Percentiles rank a stretch among this genome's conserved stretches.
Conservation (phyloP, 1,140 invertebrate genomes). For the Hyles euphorbiae region DNA sequence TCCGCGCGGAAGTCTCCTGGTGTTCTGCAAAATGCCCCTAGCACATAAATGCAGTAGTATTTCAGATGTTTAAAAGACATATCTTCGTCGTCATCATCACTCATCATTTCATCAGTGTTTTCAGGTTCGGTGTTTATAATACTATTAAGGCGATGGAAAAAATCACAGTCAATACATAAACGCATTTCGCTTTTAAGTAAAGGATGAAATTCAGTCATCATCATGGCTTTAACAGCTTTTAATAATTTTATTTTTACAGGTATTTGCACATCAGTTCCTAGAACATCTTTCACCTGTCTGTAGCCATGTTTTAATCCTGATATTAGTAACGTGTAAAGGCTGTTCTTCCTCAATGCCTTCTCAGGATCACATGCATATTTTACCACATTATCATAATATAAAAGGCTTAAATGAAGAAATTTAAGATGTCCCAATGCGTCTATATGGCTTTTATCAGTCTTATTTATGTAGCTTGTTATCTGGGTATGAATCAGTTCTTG, state of each 20-base stretch:
- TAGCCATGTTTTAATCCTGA: slow-evolving; percentile 33
- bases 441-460: slow-evolving; percentile 25
- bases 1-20: slow-evolving; percentile 38
- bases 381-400: slow-evolving; percentile 37
- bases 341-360: slow-evolving; percentile 19
- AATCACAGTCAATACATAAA: slow-evolving; percentile 33
- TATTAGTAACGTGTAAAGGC: slow-evolving; percentile 26
- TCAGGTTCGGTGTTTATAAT: slow-evolving; percentile 36
- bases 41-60: slow-evolving; percentile 41
- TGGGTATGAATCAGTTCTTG: slow-evolving; percentile 30
- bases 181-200: slow-evolving; percentile 34
- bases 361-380: slow-evolving; percentile 25
- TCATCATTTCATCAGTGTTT: slow-evolving; percentile 26
- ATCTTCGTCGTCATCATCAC: slow-evolving; percentile 41
- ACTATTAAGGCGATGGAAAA: slow-evolving; percentile 46
- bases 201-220: slow-evolving; percentile 38
- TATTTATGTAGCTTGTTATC: slow-evolving; percentile 15
- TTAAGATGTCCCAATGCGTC: slow-evolving; percentile 30
- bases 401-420: slow-evolving; percentile 31
- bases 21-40: slow-evolving; percentile 52
- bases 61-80: slow-evolving; percentile 34
- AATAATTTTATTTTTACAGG: slow-evolving; percentile 36
- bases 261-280: slow-evolving; percentile 35
- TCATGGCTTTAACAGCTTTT: slow-evolving; percentile 32
- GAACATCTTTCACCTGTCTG: slow-evolving; percentile 18